Conservation (phyloP, 2,888 invertebrate species). For the Troides aeacus region DNA sequence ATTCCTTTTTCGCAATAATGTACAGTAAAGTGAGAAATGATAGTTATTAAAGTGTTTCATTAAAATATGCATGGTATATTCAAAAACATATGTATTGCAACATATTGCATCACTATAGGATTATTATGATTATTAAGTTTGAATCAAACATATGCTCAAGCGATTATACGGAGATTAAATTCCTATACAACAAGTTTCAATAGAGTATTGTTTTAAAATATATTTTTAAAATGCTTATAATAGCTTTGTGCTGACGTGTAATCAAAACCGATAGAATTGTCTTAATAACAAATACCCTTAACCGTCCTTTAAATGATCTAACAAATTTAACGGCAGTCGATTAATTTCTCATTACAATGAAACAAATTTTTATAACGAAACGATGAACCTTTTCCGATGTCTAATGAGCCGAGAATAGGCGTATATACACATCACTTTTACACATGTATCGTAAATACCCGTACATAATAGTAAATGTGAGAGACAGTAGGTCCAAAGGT, state of each 20-base stretch:
- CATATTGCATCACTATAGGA: slow-evolving; percentile 70
- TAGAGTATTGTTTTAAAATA: slow-evolving; percentile 15
- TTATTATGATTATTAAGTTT: slow-evolving; percentile 62
- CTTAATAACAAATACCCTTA: slow-evolving; percentile 41
- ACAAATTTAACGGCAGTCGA: slow-evolving; percentile 2
- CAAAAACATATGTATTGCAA: slow-evolving; percentile 61
- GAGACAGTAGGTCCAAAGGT: slow-evolving; percentile 34
- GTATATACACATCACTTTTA: slow-evolving; percentile 67
- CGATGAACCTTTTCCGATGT: slow-evolving; percentile 67
- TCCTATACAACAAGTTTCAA: slow-evolving; percentile 14
- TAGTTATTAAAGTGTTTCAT: background rate
- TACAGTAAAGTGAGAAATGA: background rate
- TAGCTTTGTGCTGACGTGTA: slow-evolving; percentile 9
- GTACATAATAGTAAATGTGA: slow-evolving; percentile 11
- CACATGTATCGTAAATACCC: slow-evolving; percentile 44
- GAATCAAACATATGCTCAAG: slow-evolving; percentile 32
- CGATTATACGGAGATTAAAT: slow-evolving; percentile 22
- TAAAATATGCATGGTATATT: background rate
- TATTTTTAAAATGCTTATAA: background rate
- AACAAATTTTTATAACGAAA: slow-evolving; percentile 52
- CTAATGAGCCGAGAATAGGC: slow-evolving; percentile 64
- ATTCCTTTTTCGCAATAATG: background rate
- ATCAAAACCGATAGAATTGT: slow-evolving; percentile 36
- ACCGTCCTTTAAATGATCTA: slow-evolving; percentile 1
- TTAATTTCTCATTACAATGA: slow-evolving; percentile 9